A percentile compares a stretch with the other conserved stretches of the same genome.
These are phyloP conservation scores for Drosophila chauvacae DNA, from an alignment of 1,140 invertebrate genomes.

Conservation along the genomic window DNA sequence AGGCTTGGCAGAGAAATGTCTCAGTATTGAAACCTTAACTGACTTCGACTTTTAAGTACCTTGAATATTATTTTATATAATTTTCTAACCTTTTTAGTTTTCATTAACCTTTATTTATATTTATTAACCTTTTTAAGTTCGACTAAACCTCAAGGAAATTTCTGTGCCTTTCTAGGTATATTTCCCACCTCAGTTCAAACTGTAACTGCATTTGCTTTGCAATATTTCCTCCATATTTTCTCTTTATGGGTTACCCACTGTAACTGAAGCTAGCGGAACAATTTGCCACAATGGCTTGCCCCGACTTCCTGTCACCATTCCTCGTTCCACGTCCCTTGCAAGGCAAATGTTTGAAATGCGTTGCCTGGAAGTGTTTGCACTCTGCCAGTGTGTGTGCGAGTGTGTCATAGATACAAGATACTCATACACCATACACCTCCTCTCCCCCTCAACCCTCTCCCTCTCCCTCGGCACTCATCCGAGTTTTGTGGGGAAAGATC, in stretches of 20 bases:
- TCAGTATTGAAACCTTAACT: too few species aligned
- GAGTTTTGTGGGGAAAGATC: constrained; percentile 39
- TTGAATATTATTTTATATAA: too few species aligned
- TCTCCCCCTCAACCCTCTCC: not conserved
- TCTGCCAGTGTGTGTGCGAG: constrained; percentile 24
- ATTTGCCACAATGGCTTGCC: constrained; percentile 58
- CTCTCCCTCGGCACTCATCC: not conserved
- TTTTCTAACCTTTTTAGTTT: too few species aligned
- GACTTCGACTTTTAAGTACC: too few species aligned
- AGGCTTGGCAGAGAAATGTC: too few species aligned
- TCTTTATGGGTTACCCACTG: not conserved
- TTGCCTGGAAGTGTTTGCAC: constrained; percentile 61
- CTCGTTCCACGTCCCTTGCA: not conserved
- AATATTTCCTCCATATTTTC: not conserved
- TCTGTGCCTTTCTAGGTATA: too few species aligned
- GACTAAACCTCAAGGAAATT: too few species aligned
- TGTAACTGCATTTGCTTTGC: not conserved
- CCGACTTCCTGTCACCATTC: constrained; percentile 3
- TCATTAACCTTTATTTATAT: too few species aligned
- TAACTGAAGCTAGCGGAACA: constrained; percentile 27
- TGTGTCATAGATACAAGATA: constrained; percentile 60
- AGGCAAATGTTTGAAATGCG: constrained; percentile 58
- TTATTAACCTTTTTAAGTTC: too few species aligned
- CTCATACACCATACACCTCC: not conserved
- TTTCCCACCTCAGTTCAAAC: not conserved